Evolutionary conservation across 2,797 vertebrate species (phyloP).

Genomic region (Gymnothorax javanicus): DNA sequence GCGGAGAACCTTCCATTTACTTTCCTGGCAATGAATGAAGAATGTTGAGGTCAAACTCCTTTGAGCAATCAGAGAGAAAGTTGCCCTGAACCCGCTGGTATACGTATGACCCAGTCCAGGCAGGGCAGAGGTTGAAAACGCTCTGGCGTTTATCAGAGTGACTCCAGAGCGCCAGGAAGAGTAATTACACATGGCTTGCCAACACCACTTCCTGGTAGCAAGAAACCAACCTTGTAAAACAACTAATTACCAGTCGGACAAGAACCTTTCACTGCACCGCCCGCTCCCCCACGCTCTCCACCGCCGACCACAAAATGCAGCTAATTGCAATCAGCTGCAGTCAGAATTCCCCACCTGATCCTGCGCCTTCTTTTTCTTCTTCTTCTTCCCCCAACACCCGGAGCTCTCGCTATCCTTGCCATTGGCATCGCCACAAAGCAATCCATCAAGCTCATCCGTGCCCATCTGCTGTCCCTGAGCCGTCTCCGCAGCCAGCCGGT

Average conservation of each 20-base stretch:
- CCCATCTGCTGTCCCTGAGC: constrained; percentile 98
- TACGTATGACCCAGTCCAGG: not conserved
- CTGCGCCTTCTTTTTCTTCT: constrained; percentile 98
- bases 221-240: constrained; percentile 25
- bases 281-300: not conserved
- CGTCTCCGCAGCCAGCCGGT: constrained; percentile 96
- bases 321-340: constrained; percentile 31
- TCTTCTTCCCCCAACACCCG: constrained; percentile 98
- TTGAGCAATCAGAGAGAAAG: not conserved
- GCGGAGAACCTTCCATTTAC: not conserved
- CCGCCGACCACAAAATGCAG: constrained; percentile 23
- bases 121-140: not conserved
- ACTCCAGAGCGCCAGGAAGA: not conserved
- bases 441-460: constrained; percentile 91
- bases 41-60: not conserved
- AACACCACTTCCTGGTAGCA: constrained; percentile 20
- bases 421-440: constrained; percentile 89
- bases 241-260: constrained; percentile 47
- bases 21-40: not conserved
- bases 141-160: constrained; percentile 9
- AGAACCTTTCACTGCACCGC: constrained; percentile 44
- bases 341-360: constrained; percentile 82
- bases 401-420: constrained; percentile 93
- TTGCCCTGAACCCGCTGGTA: not conserved
- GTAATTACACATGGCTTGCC: not conserved